A percentile compares a stretch with the other conserved stretches of the same genome.
These are phyloP conservation scores for Mactra quadrangularis DNA, from an alignment of 1,140 invertebrate genomes.

Conservation along the genomic window DNA sequence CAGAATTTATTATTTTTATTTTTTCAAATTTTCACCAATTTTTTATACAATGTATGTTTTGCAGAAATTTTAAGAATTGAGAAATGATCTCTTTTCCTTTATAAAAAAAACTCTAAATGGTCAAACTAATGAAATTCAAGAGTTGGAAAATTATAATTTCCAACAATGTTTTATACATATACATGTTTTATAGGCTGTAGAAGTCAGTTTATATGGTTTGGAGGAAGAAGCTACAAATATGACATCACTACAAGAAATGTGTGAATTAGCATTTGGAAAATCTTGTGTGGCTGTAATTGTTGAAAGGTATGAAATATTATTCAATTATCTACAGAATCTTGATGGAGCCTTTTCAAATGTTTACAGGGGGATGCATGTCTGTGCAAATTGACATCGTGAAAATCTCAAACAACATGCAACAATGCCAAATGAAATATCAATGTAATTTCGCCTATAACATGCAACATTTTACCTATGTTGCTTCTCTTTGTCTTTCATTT, in stretches of 20 bases:
- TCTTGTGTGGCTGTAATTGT: constrained; percentile 64
- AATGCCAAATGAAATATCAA: too few relatives aligned
- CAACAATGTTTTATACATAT: background rate
- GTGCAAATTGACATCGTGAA: too few relatives aligned
- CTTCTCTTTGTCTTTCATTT: too few relatives aligned
- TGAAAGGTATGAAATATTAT: constrained; percentile 50
- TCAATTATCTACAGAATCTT: too few relatives aligned
- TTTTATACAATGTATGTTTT: too few relatives aligned
- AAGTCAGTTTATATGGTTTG: constrained; percentile 54
- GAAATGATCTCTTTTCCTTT: background rate
- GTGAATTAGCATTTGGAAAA: constrained; percentile 64
- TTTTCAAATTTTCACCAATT: background rate
- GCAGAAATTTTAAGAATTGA: background rate
- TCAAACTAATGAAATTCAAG: too few relatives aligned
- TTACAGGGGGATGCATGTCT: too few relatives aligned
- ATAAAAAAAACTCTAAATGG: too few relatives aligned
- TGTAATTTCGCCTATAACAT: background rate
- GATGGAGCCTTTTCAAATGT: too few relatives aligned
- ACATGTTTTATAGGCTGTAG: constrained; percentile 49
- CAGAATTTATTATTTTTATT: too few relatives aligned
- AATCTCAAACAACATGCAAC: too few relatives aligned
- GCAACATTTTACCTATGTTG: background rate
- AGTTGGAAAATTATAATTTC: too few relatives aligned
- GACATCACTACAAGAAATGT: constrained; percentile 54
- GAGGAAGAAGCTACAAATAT: constrained; percentile 46